Conservation (phyloP, 2,113 vertebrate species). For the Takifugu flavidus region DNA sequence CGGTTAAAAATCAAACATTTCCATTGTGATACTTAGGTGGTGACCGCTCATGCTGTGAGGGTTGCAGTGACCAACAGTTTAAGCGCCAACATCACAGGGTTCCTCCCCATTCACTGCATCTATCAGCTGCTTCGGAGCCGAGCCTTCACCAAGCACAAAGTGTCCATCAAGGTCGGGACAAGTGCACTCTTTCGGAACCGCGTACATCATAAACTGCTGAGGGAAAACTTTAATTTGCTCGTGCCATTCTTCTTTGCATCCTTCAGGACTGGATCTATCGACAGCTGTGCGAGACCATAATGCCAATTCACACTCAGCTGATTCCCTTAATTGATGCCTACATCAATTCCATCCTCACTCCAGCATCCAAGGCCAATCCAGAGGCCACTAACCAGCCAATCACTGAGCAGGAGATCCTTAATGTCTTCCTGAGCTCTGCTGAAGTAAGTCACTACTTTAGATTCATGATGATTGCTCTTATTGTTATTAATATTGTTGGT, state of each 20-base stretch:
- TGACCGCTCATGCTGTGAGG: slow-evolving; percentile 94
- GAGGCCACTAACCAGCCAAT: slow-evolving; percentile 98
- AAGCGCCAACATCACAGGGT: slow-evolving; percentile 95
- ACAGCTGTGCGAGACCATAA: slow-evolving; percentile 92
- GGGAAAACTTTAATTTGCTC: not conserved
- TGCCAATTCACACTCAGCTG: slow-evolving; percentile 92
- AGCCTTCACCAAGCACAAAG: slow-evolving; percentile 98
- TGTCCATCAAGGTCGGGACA: slow-evolving; percentile 91
- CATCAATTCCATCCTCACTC: slow-evolving; percentile 96
- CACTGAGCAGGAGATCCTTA: slow-evolving; percentile 95
- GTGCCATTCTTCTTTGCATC: slow-evolving; percentile 5
- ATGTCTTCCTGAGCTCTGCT: slow-evolving; percentile 85
- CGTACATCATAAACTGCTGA: not conserved
- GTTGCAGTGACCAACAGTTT: slow-evolving; percentile 93
- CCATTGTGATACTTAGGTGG: slow-evolving; percentile 77
- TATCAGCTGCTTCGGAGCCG: slow-evolving; percentile 95
- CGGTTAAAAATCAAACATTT: not conserved
- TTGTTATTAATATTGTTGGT: not conserved
- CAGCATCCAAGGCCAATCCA: slow-evolving; percentile 95
- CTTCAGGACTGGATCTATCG: slow-evolving; percentile 95
- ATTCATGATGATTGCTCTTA: not conserved
- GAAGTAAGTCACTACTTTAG: slow-evolving; percentile 69
- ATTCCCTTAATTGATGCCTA: slow-evolving; percentile 95
- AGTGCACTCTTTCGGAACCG: fast-evolving
- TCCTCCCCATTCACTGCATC: slow-evolving; percentile 97